Percentiles rank a stretch among this genome's conserved stretches.
Conservation (phyloP, 2,113 vertebrate genomes). For the Saguinus midas region DNA sequence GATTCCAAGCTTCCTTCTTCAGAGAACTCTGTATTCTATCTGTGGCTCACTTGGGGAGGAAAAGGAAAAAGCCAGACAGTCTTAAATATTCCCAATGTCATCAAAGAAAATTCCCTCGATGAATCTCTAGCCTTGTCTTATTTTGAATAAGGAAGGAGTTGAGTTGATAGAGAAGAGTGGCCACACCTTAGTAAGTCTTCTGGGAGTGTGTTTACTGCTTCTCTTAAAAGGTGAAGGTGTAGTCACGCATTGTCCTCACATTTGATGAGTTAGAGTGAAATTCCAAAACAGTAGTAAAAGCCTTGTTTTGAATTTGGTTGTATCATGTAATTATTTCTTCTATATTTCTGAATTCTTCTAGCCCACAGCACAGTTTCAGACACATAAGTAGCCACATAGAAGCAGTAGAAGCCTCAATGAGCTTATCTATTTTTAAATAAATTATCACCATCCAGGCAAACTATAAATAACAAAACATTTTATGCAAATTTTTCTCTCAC, state of each 20-base stretch:
- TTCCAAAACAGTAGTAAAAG: background rate
- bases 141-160: background rate
- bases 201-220: background rate
- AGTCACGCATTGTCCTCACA: background rate
- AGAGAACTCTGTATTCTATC: background rate
- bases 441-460: background rate
- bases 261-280: background rate
- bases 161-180: background rate
- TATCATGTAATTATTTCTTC: background rate
- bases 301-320: background rate
- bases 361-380: background rate
- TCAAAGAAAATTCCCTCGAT: background rate
- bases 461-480: slow-evolving; percentile 36
- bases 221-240: background rate
- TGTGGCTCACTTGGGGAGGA: background rate
- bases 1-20: background rate
- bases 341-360: slow-evolving; percentile 6
- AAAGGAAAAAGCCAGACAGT: background rate
- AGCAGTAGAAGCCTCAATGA: background rate
- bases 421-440: slow-evolving; percentile 6
- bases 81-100: background rate
- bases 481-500: background rate
- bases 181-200: background rate
- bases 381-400: background rate
- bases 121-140: background rate